Conservation (phyloP, 2,888 invertebrate species). For the Cephalotes varians region DNA sequence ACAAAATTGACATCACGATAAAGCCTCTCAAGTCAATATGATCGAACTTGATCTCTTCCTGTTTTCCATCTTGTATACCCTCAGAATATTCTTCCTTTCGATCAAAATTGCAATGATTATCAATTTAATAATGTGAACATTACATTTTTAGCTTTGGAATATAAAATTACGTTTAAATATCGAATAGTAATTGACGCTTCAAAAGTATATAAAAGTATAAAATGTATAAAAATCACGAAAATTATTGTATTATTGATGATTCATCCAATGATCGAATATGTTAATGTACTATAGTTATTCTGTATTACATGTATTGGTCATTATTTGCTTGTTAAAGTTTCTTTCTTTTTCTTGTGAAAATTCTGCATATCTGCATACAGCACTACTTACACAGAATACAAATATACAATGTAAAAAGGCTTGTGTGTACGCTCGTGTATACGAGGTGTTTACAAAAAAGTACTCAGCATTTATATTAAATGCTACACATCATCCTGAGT, state of each 20-base stretch:
- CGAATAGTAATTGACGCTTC: no score
- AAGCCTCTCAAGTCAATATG: background rate
- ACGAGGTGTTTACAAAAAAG: no score
- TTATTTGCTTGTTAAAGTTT: background rate
- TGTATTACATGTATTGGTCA: background rate
- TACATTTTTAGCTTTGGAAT: background rate
- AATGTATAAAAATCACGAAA: background rate
- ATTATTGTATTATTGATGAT: background rate
- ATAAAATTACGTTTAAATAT: no score
- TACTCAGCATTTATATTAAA: no score
- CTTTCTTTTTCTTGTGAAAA: background rate
- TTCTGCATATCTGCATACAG: constrained; percentile 56
- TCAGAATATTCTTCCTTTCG: background rate
- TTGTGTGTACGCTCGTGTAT: background rate
- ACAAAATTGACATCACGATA: background rate
- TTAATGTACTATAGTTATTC: background rate
- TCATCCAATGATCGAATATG: background rate
- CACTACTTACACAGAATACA: constrained; percentile 68
- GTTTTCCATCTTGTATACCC: background rate
- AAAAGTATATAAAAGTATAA: background rate
- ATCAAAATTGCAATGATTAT: background rate
- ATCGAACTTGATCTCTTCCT: background rate
- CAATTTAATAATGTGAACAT: background rate
- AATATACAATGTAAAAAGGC: constrained; percentile 59
- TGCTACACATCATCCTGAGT: no score